phyloP scores from a whole-genome alignment of 2,113 vertebrate species.

The Martes martes region DNA sequence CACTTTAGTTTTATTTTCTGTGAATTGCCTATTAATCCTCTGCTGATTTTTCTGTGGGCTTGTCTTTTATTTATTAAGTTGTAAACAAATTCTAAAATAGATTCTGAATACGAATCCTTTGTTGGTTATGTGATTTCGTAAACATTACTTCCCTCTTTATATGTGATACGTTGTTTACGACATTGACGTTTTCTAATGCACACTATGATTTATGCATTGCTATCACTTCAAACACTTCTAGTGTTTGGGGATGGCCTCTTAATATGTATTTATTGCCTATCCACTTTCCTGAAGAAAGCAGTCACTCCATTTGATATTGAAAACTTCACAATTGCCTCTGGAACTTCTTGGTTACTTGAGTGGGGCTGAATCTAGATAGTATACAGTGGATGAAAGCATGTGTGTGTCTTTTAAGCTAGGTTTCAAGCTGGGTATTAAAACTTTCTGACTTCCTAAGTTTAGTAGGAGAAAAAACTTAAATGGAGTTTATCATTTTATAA shows the following conservation, averaged over 20 bases:
- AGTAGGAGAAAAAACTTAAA: background rate
- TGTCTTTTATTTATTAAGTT: background rate
- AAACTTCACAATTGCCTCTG: background rate
- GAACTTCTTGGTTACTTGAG: background rate
- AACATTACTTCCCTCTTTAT: background rate
- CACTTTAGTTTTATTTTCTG: background rate
- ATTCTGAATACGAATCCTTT: background rate
- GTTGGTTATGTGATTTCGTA: background rate
- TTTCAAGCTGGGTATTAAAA: background rate
- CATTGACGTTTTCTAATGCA: background rate
- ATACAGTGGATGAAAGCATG: background rate
- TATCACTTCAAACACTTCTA: background rate
- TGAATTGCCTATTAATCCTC: background rate
- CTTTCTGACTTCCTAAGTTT: background rate
- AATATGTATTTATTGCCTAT: background rate
- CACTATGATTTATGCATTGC: background rate
- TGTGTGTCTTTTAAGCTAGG: background rate
- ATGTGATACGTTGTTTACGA: background rate
- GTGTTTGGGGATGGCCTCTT: background rate
- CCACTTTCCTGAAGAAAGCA: background rate
- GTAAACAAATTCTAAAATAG: background rate
- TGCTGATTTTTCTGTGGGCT: background rate
- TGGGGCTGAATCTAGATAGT: background rate
- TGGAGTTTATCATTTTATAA: background rate
- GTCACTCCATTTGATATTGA: background rate